Conservation (phyloP, 2,888 invertebrate species). For the Cerastoderma edule region DNA sequence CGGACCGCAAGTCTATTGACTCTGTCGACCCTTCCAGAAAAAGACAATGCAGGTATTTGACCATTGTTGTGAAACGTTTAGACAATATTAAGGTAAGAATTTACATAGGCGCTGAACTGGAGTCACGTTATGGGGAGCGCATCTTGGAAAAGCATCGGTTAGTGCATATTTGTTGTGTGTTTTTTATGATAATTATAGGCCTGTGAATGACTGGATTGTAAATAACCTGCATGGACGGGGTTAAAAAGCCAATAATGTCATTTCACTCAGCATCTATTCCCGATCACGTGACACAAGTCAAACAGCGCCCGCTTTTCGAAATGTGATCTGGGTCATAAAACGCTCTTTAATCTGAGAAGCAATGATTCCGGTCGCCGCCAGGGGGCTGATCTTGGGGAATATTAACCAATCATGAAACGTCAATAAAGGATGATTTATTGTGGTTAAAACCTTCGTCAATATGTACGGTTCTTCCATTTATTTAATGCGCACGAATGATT, state of each 20-base stretch:
- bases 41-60: no score
- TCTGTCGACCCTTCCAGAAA: no score
- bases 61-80: no score
- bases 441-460: conserved; percentile 5
- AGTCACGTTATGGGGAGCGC: no score
- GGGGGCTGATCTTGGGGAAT: conserved; percentile 4
- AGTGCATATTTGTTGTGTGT: no score
- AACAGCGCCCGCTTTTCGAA: conserved; percentile 11
- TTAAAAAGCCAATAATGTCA: conserved; percentile 12
- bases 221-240: no score
- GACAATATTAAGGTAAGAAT: no score
- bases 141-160: no score
- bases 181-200: no score
- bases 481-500: background rate
- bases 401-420: conserved; percentile 21
- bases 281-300: conserved; percentile 12
- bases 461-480: background rate
- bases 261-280: background rate
- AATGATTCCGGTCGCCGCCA: conserved; percentile 11
- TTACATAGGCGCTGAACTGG: no score
- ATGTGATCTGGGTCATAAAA: conserved; percentile 14
- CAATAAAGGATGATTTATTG: conserved; percentile 14
- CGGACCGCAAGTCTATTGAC: conserved; percentile 7
- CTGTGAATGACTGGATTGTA: no score
- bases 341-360: background rate